A percentile compares a stretch with the other conserved stretches of the same genome.
Evolutionary conservation across 2,797 vertebrate species (phyloP).

Genomic region (Dendrocincla fuliginosa): DNA sequence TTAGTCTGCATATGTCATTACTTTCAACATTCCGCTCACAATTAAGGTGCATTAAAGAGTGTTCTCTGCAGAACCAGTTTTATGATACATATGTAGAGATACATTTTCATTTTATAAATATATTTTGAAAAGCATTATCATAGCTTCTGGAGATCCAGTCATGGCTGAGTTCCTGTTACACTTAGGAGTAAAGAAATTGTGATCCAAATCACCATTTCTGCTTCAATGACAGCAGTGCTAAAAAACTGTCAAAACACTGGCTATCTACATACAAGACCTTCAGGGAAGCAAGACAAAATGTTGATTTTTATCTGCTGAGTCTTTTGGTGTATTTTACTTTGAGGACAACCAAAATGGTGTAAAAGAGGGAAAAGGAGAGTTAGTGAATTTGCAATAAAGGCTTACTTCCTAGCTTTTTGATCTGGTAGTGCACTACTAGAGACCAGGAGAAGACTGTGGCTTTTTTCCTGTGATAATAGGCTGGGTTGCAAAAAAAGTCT

Average conservation of each 20-base stretch:
- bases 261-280: neutral
- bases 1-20: neutral
- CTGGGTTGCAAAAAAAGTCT: neutral
- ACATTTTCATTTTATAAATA: neutral
- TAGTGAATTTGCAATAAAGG: neutral
- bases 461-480: neutral
- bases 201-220: neutral
- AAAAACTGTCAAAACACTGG: accelerated
- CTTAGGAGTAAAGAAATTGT: neutral
- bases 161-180: neutral
- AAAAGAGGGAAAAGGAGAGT: accelerated
- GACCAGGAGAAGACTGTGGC: neutral
- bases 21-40: neutral
- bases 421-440: neutral
- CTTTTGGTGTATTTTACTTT: neutral
- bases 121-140: neutral
- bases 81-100: neutral
- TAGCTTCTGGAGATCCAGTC: neutral
- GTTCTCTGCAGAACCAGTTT: neutral
- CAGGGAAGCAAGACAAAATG: neutral
- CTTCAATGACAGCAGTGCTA: neutral
- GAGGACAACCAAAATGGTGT: neutral
- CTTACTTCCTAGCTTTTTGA: neutral
- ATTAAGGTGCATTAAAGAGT: neutral
- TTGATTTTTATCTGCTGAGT: neutral